These are phyloP conservation scores for Aleiodes testaceus DNA, from an alignment of 2,888 invertebrate species.

Conservation along the genomic window DNA sequence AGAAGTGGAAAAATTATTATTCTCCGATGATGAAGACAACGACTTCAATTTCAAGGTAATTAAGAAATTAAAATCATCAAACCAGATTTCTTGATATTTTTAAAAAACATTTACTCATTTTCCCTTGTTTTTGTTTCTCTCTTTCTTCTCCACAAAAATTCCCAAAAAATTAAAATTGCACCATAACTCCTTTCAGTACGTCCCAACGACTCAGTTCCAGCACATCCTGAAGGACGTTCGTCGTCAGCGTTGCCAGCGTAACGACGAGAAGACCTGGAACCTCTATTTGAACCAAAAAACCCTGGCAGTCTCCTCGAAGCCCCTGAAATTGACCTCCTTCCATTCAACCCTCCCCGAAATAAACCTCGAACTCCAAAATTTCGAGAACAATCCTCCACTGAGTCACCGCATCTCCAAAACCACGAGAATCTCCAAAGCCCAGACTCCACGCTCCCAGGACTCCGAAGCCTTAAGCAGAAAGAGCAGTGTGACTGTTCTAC, in stretches of 20 bases:
- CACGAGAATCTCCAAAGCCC: background rate
- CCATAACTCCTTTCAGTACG: constrained; percentile 57
- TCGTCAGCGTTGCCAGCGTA: constrained; percentile 59
- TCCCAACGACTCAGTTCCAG: constrained; percentile 64
- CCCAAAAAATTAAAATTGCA: background rate
- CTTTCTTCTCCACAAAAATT: no score
- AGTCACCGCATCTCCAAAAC: background rate
- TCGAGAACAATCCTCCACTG: background rate
- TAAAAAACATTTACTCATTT: no score
- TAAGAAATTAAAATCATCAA: background rate
- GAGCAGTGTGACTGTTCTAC: background rate
- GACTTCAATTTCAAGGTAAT: constrained; percentile 79
- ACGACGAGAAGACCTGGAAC: constrained; percentile 64
- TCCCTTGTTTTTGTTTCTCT: no score
- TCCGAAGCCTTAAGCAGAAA: background rate
- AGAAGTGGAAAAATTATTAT: constrained; percentile 54
- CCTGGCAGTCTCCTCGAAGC: constrained; percentile 18
- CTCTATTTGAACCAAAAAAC: constrained; percentile 60
- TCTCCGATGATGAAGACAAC: constrained; percentile 74
- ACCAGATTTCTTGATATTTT: background rate
- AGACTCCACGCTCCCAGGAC: background rate
- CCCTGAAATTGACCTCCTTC: background rate
- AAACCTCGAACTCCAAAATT: constrained; percentile 10
- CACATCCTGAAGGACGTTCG: constrained; percentile 63
- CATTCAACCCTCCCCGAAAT: background rate